A percentile compares a stretch with the other conserved stretches of the same genome.
phyloP scores from a whole-genome alignment of 2,797 vertebrate species.

The Prunella strophiata region DNA sequence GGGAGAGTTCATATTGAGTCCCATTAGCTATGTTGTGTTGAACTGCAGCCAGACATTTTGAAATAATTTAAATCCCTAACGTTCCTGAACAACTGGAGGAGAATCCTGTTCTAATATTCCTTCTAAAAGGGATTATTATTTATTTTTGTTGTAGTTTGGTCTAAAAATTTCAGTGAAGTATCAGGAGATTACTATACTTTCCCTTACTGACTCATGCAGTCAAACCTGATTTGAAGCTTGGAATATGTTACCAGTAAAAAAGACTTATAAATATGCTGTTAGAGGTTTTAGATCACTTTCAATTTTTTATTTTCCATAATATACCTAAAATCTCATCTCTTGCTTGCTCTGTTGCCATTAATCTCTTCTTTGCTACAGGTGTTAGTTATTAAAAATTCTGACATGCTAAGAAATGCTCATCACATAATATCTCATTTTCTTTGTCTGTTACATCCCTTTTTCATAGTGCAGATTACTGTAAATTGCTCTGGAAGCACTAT shows the following conservation, averaged over 20 bases:
- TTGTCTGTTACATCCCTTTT: background rate
- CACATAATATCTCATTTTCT: background rate
- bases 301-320: background rate
- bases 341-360: background rate
- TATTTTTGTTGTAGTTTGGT: background rate
- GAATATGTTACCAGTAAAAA: background rate
- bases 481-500: background rate
- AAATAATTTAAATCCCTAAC: background rate
- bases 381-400: background rate
- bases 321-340: background rate
- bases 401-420: background rate
- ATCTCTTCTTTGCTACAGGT: background rate
- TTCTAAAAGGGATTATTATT: background rate
- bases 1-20: background rate
- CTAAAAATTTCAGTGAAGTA: background rate
- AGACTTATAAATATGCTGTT: background rate
- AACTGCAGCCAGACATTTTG: background rate
- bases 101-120: background rate
- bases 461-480: background rate
- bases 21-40: background rate
- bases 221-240: background rate
- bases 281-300: background rate
- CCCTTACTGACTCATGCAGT: background rate
- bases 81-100: background rate
- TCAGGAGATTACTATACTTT: constrained; percentile 22